Evolutionary conservation across 2,113 vertebrate species (phyloP).

Genomic region (Vidua macroura): DNA sequence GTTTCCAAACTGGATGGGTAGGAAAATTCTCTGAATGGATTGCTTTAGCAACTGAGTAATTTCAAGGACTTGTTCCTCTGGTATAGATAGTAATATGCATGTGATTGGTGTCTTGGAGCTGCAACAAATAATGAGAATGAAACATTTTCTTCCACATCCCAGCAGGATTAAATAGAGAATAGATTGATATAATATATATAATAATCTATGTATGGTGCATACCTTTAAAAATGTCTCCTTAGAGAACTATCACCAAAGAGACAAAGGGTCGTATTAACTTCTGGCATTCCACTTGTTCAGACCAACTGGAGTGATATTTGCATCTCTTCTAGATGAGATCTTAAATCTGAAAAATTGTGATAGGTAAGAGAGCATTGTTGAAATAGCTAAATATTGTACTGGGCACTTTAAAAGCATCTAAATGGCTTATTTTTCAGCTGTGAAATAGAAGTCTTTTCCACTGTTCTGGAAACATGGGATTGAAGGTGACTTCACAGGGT

Average conservation of each 20-base stretch:
- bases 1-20: neutral
- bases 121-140: neutral
- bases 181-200: neutral
- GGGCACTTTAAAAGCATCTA: constrained; percentile 3
- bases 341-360: constrained; percentile 22
- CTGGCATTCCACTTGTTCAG: neutral
- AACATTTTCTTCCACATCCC: neutral
- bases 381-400: neutral
- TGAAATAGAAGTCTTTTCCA: constrained; percentile 43
- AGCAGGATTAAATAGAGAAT: neutral
- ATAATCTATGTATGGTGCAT: neutral
- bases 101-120: neutral
- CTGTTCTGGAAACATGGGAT: constrained; percentile 53
- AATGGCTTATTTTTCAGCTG: constrained; percentile 48
- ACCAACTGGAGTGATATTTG: neutral
- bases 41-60: neutral
- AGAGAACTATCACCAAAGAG: neutral
- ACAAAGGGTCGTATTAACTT: neutral
- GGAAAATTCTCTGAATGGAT: neutral
- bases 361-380: neutral
- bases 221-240: neutral
- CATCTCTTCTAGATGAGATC: neutral
- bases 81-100: neutral
- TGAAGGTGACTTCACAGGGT: constrained; percentile 51
- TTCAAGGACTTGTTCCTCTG: neutral